Evolutionary conservation across 1,140 invertebrate genomes (phyloP), one percentile per base, ranked within the genome.

Genomic region (Drosophila funebris): DNA sequence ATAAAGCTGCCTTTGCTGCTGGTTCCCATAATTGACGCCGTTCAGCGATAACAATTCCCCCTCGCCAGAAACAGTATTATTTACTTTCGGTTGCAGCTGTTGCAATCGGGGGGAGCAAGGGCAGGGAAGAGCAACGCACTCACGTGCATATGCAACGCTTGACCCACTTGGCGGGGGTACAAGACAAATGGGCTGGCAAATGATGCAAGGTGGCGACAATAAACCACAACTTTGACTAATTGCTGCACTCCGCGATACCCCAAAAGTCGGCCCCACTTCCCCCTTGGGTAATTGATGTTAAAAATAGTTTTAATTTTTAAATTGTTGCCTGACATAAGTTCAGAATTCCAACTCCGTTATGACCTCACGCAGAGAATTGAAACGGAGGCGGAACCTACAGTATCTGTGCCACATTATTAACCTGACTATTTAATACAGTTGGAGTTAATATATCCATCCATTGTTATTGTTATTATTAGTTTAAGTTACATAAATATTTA

Each of bases 201-300:
- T 58, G 69, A 43, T 67, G 63, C 70, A 76, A 64, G 68, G 48
- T 57, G 27, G 9, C 22, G 33, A 16, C 58, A 37, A n/a, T 44
- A 69, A 71, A 57, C 27, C 69, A 13, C 43, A 67, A 29, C 53
- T 67, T 87, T 87, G 81, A 82, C 73, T 85, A 85, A 85, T 85
- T 85, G 66, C 83, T 68, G 66, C 68, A 84, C 57, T 77, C 39
- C 13, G 46, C 31, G 4, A 37, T 18, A 73, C 63, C 29, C 29
- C n/a, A n/a, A n/a, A n/a, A n/a, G n/a, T n/a, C n/a, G n/a, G 33
- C 41, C 14, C 22, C 9, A 29, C 8, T 20, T 13, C 14, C 2
- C 16, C 36, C 20, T 46, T 52, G 9, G 18, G n/a, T 53, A 54
- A 53, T 66, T 29, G 0, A 14, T 33, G 43, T 27, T 36, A 69